A percentile compares a stretch with the other conserved stretches of the same genome.
These are phyloP conservation scores for Pogonognathellus flavescens DNA, from an alignment of 1,140 invertebrate species.

Conservation along the genomic window DNA sequence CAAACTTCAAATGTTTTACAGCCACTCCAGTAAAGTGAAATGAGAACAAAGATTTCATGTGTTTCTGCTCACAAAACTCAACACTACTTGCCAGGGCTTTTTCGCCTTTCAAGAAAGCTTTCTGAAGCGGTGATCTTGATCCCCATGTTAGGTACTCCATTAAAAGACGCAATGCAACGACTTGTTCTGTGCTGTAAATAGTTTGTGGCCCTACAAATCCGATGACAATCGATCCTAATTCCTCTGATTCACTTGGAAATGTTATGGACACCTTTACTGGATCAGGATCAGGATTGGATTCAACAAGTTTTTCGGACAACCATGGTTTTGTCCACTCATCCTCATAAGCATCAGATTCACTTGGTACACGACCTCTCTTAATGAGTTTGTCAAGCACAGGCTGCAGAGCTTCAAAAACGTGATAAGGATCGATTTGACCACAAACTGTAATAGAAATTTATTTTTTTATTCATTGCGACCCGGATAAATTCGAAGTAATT, in stretches of 20 bases:
- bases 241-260: constrained; percentile 87
- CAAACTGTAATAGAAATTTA: constrained; percentile 2
- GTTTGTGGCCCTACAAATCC: constrained; percentile 86
- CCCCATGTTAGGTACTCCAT: constrained; percentile 88
- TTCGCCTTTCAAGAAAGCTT: constrained; percentile 85
- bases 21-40: constrained; percentile 85
- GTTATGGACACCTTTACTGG: constrained; percentile 74
- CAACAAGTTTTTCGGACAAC: constrained; percentile 76
- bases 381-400: constrained; percentile 10
- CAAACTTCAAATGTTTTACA: constrained; percentile 75
- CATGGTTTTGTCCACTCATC: constrained; percentile 74
- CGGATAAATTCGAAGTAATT: too few species aligned
- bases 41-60: constrained; percentile 74
- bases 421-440: not conserved
- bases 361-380: not conserved
- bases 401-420: not conserved
- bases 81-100: constrained; percentile 86
- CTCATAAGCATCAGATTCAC: not conserved
- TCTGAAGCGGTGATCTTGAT: constrained; percentile 85
- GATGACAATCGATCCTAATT: constrained; percentile 72
- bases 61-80: constrained; percentile 60
- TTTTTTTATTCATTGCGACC: too few species aligned
- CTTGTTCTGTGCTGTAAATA: constrained; percentile 73
- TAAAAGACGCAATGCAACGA: constrained; percentile 72
- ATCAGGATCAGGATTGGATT: constrained; percentile 73